Base-by-base conservation (phyloP, 2,797 vertebrate genomes). In the Takifugu rubripes region DNA sequence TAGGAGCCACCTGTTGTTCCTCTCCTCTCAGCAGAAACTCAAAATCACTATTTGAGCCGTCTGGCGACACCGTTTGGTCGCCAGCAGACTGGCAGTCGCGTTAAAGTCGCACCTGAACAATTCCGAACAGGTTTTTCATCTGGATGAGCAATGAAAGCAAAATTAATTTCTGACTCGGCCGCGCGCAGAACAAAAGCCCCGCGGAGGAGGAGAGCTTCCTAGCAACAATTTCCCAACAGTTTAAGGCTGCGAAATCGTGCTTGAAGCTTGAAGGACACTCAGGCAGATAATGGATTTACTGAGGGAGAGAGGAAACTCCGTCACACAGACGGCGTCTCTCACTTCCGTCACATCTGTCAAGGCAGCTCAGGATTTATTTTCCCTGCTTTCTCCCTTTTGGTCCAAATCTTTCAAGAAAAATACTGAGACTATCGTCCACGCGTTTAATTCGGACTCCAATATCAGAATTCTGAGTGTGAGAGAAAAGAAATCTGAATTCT, bases 111-210 rank as follows among this genome's bases (percentile, higher is more conserved):
- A 75, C 79, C 70, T 75, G 70, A 87, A 81, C 74, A 70, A 79
- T 82, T 82, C 77, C 71, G 55, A 52, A 63, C 44, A 10, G 2
- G 61, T 78, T 78, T 84, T 87, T 86, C 73, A 87, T 85, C 84
- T 68, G 72, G 57, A 64, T 54, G 49, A 74, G 77, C 66, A 76
- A 80, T 75, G 76, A 77, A 81, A 81, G 74, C 43, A 72, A 79
- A 86, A 87, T 86, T 84, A 84, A 87, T 86, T 83, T 82, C 66
- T 42, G 0, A 74, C 72, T 80, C 75, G 16, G 66, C 64, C 5
- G 66, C 46, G 74, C 72, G 55, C 72, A 57, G 68, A 82, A 87
- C 83, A 87, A 85, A 80, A 73, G 82, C 61, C 1, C 70, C 71
- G 70, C 49, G 14, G 27, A 42, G 52, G 51, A 61, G 62, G 33